Evolutionary conservation across 2,113 vertebrate genomes (phyloP), one percentile per base, ranked within the genome.

Genomic region (Opisthocomus hoazin): DNA sequence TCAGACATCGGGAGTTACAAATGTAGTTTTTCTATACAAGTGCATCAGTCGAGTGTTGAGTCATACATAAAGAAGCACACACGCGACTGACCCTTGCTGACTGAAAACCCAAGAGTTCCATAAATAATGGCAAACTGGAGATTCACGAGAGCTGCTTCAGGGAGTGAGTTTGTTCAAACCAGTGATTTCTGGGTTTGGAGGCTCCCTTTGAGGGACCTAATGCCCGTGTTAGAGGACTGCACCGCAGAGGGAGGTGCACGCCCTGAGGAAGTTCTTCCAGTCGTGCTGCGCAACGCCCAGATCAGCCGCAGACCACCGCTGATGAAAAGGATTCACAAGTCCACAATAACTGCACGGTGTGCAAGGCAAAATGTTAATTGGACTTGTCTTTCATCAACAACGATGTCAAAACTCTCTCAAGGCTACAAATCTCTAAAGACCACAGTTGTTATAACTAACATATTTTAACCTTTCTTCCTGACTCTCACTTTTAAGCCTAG

Each of bases 221-320:
- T 3, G 10, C 4, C 8, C 0, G 13, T 34, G 7, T 1, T 1
- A 54, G 43, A 64, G n/a, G n/a, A n/a, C 43, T 1, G 20, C 69
- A 41, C 0, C 4, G 30, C 63, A 68, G 4, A 20, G 30, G 58
- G 57, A 65, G 37, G 24, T 20, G 14, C 2, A 21, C 12, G 54
- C 34, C 3, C 26, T 41, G 30, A 24, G 9, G 12, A 30, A n/a
- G 60, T 60, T 41, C 56, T 57, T 20, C 21, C 32, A n/a, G 57
- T 4, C 0, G 0, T 24, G 50, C 73, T 46, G 27, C 34, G 45
- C 60, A 13, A 36, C 0, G n/a, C n/a, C 20, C 23, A 2, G 24
- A 43, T 4, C 45, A 37, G 34, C 51, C 32, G 84, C 77, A 32
- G 23, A 27, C 15, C n/a, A 30, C 32, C 0, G 2, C 1, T n/a